phyloP scores from a whole-genome alignment of 2,888 invertebrate genomes.

The Trypoxylon attenuatum region DNA sequence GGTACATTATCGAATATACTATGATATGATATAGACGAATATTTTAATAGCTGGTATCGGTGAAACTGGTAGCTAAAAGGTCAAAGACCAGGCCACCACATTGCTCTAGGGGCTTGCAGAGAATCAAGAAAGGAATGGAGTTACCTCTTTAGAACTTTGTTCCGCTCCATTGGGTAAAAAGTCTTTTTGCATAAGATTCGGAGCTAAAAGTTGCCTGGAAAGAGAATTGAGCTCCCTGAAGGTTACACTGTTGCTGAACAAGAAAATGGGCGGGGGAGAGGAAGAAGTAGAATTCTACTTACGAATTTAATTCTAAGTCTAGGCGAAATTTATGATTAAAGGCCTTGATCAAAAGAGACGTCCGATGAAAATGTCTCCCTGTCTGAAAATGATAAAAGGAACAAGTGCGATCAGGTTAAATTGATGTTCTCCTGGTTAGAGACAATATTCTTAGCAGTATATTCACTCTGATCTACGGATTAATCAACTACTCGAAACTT shows the following conservation, averaged over 20 bases:
- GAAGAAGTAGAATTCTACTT: constrained; percentile 77
- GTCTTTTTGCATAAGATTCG: constrained; percentile 93
- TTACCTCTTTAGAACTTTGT: constrained; percentile 87
- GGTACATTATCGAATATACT: too few relatives aligned
- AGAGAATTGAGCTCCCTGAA: neutral
- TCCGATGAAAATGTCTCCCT: constrained; percentile 95
- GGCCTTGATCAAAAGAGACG: constrained; percentile 96
- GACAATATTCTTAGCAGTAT: neutral
- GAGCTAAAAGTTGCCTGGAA: constrained; percentile 93
- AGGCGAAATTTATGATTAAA: constrained; percentile 97
- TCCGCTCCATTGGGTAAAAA: constrained; percentile 90
- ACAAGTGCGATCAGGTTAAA: neutral
- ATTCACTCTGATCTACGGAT: constrained; percentile 1
- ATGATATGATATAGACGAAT: too few relatives aligned
- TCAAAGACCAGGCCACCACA: too few relatives aligned
- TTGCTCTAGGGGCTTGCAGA: too few relatives aligned
- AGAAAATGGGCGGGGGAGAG: neutral
- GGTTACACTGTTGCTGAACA: neutral
- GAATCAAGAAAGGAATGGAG: too few relatives aligned
- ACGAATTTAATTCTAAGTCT: constrained; percentile 97
- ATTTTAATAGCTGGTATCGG: too few relatives aligned
- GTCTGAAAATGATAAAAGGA: constrained; percentile 80
- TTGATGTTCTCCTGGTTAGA: too few relatives aligned
- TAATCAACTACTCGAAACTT: too few relatives aligned
- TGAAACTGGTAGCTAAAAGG: too few relatives aligned